Conservation (phyloP, 2,888 invertebrate genomes). For the Drosophila neotestacea region DNA sequence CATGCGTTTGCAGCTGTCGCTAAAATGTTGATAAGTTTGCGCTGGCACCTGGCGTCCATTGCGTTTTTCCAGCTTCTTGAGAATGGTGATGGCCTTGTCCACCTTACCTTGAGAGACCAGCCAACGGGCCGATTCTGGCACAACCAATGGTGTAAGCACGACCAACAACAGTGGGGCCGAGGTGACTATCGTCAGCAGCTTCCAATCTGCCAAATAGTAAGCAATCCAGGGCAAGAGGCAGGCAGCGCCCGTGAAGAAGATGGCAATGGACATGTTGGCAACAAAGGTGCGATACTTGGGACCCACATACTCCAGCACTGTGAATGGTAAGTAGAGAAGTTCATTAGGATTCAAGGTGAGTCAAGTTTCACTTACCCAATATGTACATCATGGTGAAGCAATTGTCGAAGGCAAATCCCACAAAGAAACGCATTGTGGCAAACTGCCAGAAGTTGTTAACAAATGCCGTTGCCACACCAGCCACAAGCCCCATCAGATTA, state of each 20-base stretch:
- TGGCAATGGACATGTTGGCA: slow-evolving; percentile 95
- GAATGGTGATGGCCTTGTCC: slow-evolving; percentile 91
- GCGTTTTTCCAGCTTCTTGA: slow-evolving; percentile 92
- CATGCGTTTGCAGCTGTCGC: slow-evolving; percentile 88
- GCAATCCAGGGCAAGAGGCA: slow-evolving; percentile 94
- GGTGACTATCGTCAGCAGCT: slow-evolving; percentile 90
- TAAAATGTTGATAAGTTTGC: slow-evolving; percentile 90
- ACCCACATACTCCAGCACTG: slow-evolving; percentile 95
- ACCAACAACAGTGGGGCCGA: slow-evolving; percentile 91
- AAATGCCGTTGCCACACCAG: slow-evolving; percentile 91
- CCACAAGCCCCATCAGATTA: slow-evolving; percentile 90
- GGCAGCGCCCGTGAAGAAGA: slow-evolving; percentile 94
- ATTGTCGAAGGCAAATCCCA: slow-evolving; percentile 95
- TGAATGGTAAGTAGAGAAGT: slow-evolving; percentile 65
- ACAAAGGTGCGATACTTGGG: slow-evolving; percentile 96
- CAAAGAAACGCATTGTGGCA: slow-evolving; percentile 92
- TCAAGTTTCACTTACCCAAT: slow-evolving; percentile 88
- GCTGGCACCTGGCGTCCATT: slow-evolving; percentile 92
- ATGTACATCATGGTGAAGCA: slow-evolving; percentile 98
- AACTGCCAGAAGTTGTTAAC: slow-evolving; percentile 91
- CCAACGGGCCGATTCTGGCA: slow-evolving; percentile 96
- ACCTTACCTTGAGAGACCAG: slow-evolving; percentile 93
- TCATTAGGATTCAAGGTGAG: slow-evolving; percentile 6
- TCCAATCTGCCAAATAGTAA: slow-evolving; percentile 92
- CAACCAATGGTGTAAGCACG: slow-evolving; percentile 90